Evolutionary conservation across 2,113 vertebrate species (phyloP), one percentile per base, ranked within the genome.

Genomic region (Osmerus eperlanus): DNA sequence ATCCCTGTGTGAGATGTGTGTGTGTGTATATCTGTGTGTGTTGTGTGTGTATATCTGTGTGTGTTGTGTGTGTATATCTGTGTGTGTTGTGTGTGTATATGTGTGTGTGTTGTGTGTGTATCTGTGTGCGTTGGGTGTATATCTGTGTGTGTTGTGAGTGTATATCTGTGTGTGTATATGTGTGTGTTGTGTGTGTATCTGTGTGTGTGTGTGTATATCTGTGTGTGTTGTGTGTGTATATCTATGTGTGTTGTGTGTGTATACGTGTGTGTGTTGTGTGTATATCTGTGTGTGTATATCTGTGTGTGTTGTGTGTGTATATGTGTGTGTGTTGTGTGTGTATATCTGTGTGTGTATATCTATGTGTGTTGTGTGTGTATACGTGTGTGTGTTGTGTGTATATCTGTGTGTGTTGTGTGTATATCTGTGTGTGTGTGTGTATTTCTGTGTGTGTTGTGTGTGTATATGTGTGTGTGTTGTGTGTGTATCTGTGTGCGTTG

Each of bases 141-240:
- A 21, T 58, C 19, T 15, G 32, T 21, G 25, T 60, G n/a, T 12
- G 25, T 3, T n/a, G n/a, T n/a, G n/a, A n/a, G n/a, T n/a, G n/a
- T n/a, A n/a, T n/a, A n/a, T n/a, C n/a, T n/a, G n/a, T n/a, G n/a
- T n/a, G n/a, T n/a, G n/a, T n/a, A n/a, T 65, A 21, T 58, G 19
- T 15, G 32, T n/a, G n/a, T n/a, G n/a, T n/a, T 21, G 25, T 60
- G n/a, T 12, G 25, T 3, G 14, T 74, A 98, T 97, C 96, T 94
- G 88, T 99, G 19, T 15, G 32, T 21, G 25, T 60, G n/a, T 12
- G 25, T 3, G 14, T 74, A 98, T 65, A 21, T 58, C 19, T 15
- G 32, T 21, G 25, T 60, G n/a, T 12, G 25, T 3, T 65, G 15
- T 58, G 19, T 15, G 32, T 21, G 25, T 60, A n/a, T n/a, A n/a